Evolutionary conservation across 2,797 vertebrate species (phyloP).

Genomic region (Neostethus bicornis): DNA sequence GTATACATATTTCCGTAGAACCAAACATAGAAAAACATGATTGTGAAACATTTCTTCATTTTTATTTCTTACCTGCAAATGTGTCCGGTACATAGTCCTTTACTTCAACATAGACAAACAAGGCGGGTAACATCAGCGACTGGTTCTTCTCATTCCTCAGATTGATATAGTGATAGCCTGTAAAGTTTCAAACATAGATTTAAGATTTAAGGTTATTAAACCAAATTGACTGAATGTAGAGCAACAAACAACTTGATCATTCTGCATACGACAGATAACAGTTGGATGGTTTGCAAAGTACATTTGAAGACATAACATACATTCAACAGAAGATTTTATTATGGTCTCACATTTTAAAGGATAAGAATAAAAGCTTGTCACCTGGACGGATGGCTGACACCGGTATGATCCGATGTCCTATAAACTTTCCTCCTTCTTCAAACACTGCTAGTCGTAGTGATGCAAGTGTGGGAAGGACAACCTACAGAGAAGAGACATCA

Average conservation of each 20-base stretch:
- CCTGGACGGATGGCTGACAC: constrained; percentile 96
- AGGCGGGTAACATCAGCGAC: constrained; percentile 87
- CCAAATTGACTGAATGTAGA: neutral
- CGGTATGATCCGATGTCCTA: constrained; percentile 95
- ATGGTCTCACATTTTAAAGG: neutral
- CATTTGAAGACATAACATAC: neutral
- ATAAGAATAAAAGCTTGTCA: constrained; percentile 11
- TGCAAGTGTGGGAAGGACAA: constrained; percentile 93
- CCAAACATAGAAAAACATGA: neutral
- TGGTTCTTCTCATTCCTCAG: constrained; percentile 97
- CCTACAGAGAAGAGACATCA: constrained; percentile 68
- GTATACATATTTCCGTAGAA: neutral
- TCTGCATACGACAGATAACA: neutral
- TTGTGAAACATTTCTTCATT: neutral
- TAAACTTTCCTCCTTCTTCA: constrained; percentile 97
- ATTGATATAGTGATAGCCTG: constrained; percentile 96
- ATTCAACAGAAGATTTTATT: neutral
- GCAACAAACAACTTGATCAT: neutral
- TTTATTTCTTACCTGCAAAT: constrained; percentile 85
- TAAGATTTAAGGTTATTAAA: neutral
- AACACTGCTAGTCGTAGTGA: constrained; percentile 94
- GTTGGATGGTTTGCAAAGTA: neutral
- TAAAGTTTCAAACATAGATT: constrained; percentile 1
- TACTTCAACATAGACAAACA: constrained; percentile 96
- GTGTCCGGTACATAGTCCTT: constrained; percentile 99